Base-by-base conservation (phyloP, 2,888 invertebrate species). In the Caenorhabditis sinica region DNA sequence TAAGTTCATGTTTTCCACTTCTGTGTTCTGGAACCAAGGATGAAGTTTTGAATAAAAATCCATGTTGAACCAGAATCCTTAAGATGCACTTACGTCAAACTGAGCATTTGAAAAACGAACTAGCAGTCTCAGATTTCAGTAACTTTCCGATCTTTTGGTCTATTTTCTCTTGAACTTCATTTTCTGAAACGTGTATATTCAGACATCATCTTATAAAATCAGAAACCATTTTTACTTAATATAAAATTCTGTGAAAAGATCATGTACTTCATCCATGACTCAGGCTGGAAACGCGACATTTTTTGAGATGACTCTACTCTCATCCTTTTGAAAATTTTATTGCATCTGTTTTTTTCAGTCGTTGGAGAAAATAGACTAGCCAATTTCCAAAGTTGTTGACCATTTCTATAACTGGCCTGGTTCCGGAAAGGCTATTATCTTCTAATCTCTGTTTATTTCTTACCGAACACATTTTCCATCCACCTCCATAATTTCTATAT, bases 181-280 rank as follows among this genome's bases (percentile, higher is more conserved):
- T 13, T 13, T 13, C 13, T 9, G 0, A 25, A 56, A 56, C 25
- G 15, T 15, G 56, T 13, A 15, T 65, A 74, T 63, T 74, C 63
- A 40, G 33, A 36, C 23, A 60, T 65, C 65, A 45, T 25, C 17
- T n/a, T n/a, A n/a, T 8, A n/a, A 2, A 11, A 25, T 30, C 43
- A 60, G 6, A 33, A 28, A 60, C 33, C 33, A 23, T 68, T 36
- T 23, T 0, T 11, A 25, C 51, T 33, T 53, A 8, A 36, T 68
- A 51, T 30, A 68, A 20, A 51, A 68, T 68, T 68, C 51, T 63
- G 71, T 40, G 56, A 17, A 61, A 63, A 63, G 63, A 51, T 51
- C 73, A 40, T 63, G 71, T 74, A 63, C 63, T 73, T 36, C 51
- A 68, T 53, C 51, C 1, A 28, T 68, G 68, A 68, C 33, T 68